Evolutionary conservation across 37 sponge, comb jelly and placozoan genomes (phyloP).

Genomic region (Hexactinellida sp.): DNA sequence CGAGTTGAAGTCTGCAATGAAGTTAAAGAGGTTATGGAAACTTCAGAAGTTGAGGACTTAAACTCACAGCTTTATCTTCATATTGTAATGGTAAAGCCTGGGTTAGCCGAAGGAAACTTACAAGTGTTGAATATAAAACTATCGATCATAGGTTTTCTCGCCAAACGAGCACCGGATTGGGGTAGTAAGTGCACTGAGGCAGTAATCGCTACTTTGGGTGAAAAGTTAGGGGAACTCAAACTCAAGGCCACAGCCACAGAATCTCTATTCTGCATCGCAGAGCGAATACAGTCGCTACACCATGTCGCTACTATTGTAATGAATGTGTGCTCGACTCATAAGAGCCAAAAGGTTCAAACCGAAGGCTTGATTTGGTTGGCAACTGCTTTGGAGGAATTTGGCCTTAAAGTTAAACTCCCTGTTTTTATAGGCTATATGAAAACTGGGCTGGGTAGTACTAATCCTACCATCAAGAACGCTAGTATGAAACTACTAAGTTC

Average conservation of each 20-base stretch:
- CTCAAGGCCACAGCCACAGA: constrained; percentile 24
- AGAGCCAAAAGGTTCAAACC: constrained; percentile 84
- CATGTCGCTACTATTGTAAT: constrained; percentile 23
- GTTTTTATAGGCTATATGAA: constrained; percentile 54
- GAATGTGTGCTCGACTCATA: constrained; percentile 60
- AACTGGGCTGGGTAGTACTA: constrained; percentile 49
- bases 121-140: constrained; percentile 69
- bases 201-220: constrained; percentile 59
- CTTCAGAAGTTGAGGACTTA: constrained; percentile 31
- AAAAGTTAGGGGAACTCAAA: constrained; percentile 74
- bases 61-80: constrained; percentile 59
- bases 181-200: constrained; percentile 43
- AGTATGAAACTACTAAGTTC: background rate
- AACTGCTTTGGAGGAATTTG: constrained; percentile 55
- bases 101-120: constrained; percentile 86
- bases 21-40: constrained; percentile 35
- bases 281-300: background rate
- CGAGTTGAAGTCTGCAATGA: constrained; percentile 51
- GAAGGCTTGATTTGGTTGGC: constrained; percentile 66
- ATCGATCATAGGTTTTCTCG: constrained; percentile 36
- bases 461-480: constrained; percentile 28
- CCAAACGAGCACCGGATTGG: constrained; percentile 41
- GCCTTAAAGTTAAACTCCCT: constrained; percentile 48
- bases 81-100: constrained; percentile 68
- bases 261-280: background rate